phyloP scores from a whole-genome alignment of 2,888 invertebrate genomes.

The Acleris sparsana region DNA sequence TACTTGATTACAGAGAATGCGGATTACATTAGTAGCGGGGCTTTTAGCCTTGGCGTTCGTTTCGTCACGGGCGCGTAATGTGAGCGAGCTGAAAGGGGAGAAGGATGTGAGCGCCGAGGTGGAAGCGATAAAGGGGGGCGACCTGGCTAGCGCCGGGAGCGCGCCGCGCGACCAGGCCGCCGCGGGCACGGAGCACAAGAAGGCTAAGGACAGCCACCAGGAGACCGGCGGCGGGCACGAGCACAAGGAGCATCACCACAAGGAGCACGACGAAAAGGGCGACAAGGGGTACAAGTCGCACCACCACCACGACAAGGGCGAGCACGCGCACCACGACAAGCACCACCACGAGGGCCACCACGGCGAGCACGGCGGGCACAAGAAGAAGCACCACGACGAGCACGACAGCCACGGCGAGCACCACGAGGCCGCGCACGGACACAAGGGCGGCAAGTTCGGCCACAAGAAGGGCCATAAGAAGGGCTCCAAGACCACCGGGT shows the following conservation, averaged over 20 bases:
- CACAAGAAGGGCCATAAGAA: constrained; percentile 94
- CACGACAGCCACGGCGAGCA: constrained; percentile 90
- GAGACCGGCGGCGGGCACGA: constrained; percentile 88
- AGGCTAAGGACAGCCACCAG: constrained; percentile 77
- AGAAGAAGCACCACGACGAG: constrained; percentile 91
- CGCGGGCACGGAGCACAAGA: constrained; percentile 79
- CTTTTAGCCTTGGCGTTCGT: constrained; percentile 60
- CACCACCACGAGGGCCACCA: constrained; percentile 91
- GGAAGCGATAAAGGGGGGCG: constrained; percentile 36
- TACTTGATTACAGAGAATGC: constrained; percentile 57
- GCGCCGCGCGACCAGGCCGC: constrained; percentile 65
- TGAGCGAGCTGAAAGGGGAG: constrained; percentile 57
- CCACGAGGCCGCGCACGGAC: constrained; percentile 89
- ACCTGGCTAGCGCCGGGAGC: constrained; percentile 41
- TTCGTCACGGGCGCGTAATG: constrained; percentile 61
- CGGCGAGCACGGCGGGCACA: constrained; percentile 90
- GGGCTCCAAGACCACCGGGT: constrained; percentile 92
- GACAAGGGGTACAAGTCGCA: constrained; percentile 91
- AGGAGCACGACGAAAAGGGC: constrained; percentile 89
- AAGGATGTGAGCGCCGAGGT: constrained; percentile 47
- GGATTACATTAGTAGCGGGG: constrained; percentile 60
- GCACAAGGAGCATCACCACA: constrained; percentile 87
- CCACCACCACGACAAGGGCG: constrained; percentile 91
- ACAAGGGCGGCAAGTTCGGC: constrained; percentile 91
- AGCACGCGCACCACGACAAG: constrained; percentile 90